Evolutionary conservation across 2,797 vertebrate genomes (phyloP).

Genomic region (Lepilemur ruficaudatus): DNA sequence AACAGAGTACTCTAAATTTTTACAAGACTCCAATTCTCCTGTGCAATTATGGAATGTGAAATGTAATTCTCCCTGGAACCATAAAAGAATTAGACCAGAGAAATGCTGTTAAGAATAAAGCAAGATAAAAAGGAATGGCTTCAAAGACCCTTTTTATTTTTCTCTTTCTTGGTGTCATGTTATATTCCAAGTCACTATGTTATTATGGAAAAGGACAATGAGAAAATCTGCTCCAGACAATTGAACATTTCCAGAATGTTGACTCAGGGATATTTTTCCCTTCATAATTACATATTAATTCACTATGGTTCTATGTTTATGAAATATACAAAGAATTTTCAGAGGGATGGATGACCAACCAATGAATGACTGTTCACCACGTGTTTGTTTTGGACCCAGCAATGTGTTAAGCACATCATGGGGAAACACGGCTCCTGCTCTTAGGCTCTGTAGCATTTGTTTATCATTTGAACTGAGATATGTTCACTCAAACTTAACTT

Average conservation of each 20-base stretch:
- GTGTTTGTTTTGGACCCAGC: background rate
- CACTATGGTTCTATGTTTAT: background rate
- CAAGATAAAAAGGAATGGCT: conserved; percentile 85
- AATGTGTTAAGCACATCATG: background rate
- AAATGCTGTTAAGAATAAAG: conserved; percentile 83
- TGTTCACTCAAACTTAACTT: background rate
- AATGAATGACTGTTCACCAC: background rate
- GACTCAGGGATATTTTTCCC: background rate
- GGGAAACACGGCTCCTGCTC: background rate
- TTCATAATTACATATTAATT: conserved; percentile 18
- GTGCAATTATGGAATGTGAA: conserved; percentile 85
- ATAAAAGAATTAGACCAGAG: conserved; percentile 84
- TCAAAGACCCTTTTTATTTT: conserved; percentile 79
- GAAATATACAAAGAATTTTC: background rate
- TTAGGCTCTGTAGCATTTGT: background rate
- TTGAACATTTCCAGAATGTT: conserved; percentile 66
- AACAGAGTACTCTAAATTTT: conserved; percentile 76
- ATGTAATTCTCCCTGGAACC: conserved; percentile 84
- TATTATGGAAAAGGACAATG: conserved; percentile 74
- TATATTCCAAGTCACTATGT: conserved; percentile 66
- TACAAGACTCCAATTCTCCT: conserved; percentile 82
- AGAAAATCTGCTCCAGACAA: conserved; percentile 70
- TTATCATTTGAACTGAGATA: background rate
- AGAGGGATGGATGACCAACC: background rate
- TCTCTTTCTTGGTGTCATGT: conserved; percentile 74